Conservation (phyloP, 2,888 invertebrate genomes). For the Conomelus anceps region DNA sequence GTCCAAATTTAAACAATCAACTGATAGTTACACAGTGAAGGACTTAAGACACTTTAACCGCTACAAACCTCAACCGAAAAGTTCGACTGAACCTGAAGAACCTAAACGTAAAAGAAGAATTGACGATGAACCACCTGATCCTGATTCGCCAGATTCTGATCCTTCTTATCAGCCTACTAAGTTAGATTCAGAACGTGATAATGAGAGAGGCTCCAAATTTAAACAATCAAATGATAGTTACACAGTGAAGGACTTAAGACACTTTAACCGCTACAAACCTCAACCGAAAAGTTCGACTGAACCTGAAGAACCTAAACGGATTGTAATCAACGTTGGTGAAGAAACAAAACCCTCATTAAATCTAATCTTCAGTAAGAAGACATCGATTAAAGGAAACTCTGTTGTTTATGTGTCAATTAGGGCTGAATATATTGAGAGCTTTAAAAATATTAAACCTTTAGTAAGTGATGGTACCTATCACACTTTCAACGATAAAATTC, state of each 20-base stretch:
- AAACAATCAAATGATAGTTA: background rate
- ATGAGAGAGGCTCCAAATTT: background rate
- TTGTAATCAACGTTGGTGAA: background rate
- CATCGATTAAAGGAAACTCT: background rate
- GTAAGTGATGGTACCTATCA: background rate
- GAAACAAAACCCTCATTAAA: background rate
- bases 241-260: background rate
- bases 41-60: too few species aligned
- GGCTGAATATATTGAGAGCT: background rate
- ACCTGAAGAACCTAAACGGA: background rate
- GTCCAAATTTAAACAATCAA: background rate
- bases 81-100: background rate
- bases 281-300: background rate
- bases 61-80: background rate
- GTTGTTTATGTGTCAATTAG: background rate
- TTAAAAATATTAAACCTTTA: background rate
- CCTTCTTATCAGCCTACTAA: background rate
- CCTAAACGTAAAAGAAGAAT: too few species aligned
- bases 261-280: background rate
- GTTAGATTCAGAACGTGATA: background rate
- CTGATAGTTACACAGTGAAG: too few species aligned
- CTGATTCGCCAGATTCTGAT: background rate
- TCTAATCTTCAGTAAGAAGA: background rate
- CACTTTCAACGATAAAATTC: background rate
- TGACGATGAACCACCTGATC: background rate